phyloP scores from a whole-genome alignment of 2,888 invertebrate genomes.

The Beris chalybata region DNA sequence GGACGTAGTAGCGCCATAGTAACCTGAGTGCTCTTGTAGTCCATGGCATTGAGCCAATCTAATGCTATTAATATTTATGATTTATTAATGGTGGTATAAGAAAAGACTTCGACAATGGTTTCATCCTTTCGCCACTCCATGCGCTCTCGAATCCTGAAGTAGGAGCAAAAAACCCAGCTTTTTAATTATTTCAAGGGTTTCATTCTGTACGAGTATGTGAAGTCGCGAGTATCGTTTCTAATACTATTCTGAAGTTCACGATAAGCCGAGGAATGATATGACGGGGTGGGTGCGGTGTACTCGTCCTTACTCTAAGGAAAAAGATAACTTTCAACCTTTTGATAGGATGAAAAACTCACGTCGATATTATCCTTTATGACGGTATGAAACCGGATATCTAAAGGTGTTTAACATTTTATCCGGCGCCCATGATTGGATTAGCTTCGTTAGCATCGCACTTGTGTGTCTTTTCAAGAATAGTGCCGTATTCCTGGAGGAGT shows the following conservation, averaged over 20 bases:
- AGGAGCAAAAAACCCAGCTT: background rate
- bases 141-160: background rate
- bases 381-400: constrained; percentile 8
- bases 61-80: constrained; percentile 26
- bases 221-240: no score
- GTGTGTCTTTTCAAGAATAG: constrained; percentile 8
- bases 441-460: constrained; percentile 19
- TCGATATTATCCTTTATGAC: constrained; percentile 9
- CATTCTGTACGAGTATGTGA: background rate
- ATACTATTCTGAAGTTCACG: no score
- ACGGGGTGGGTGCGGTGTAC: background rate
- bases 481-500: background rate
- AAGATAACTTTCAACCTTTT: constrained; percentile 11
- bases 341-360: constrained; percentile 8
- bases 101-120: constrained; percentile 2
- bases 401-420: constrained; percentile 12
- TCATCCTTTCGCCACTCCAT: background rate
- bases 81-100: constrained; percentile 12
- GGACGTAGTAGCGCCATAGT: no score
- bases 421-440: constrained; percentile 21
- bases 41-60: constrained; percentile 11
- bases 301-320: background rate
- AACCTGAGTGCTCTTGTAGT: no score
- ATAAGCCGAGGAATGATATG: background rate
- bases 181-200: constrained; percentile 23